phyloP scores from a whole-genome alignment of 2,113 vertebrate genomes.

The Plestiodon gilberti region DNA sequence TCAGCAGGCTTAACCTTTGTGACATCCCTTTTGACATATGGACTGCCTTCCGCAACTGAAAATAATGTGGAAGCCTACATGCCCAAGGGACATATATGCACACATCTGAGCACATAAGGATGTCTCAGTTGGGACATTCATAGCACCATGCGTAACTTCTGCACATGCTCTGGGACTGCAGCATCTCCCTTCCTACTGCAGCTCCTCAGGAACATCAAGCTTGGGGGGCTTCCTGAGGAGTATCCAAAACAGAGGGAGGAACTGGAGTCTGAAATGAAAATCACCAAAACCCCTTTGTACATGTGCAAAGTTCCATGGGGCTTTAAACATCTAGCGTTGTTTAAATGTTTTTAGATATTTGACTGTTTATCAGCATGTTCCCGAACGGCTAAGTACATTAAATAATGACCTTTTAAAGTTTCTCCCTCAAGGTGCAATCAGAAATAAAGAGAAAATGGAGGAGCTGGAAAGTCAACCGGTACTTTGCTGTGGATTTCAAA shows the following conservation, averaged over 20 bases:
- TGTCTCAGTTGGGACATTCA: no score
- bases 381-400: slow-evolving; percentile 83
- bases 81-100: no score
- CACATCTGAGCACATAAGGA: no score
- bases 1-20: no score
- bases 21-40: no score
- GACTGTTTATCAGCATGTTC: slow-evolving; percentile 72
- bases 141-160: no score
- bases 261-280: background rate
- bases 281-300: no score
- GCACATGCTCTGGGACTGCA: background rate
- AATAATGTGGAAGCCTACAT: no score
- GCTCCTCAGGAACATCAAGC: no score
- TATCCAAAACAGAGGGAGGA: background rate
- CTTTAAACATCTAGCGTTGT: background rate
- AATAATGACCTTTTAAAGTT: slow-evolving; percentile 89
- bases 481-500: slow-evolving; percentile 99
- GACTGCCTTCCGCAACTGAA: no score
- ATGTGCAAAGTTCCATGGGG: background rate
- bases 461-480: slow-evolving; percentile 99
- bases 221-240: background rate
- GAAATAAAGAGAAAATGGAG: slow-evolving; percentile 99
- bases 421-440: slow-evolving; percentile 97
- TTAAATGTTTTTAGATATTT: slow-evolving; percentile 44
- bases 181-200: background rate